Evolutionary conservation across 2,888 invertebrate genomes (phyloP), one percentile per base, ranked within the genome.

Genomic region (Archips crataeganus): DNA sequence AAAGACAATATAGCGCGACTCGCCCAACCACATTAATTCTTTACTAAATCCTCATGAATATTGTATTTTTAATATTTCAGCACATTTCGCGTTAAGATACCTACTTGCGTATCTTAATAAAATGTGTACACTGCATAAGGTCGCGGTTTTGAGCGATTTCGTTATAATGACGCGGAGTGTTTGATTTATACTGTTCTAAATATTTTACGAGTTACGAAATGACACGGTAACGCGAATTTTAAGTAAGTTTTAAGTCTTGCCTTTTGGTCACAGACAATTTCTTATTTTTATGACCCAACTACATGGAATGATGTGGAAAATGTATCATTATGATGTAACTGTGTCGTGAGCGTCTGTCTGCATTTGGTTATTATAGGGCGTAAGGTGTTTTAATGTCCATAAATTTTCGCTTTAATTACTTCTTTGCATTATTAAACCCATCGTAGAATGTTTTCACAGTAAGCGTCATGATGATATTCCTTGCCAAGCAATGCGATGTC

Each of bases 141-240:
- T 75, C 75, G 75, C 67, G 76, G 75, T 75, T 67, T 72, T 62
- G 6, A 51, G 45, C 62, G 49, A 57, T 75, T 75, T 73, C 61
- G 36, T 74, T 74, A 69, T 74, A 74, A 70, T 65, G 23, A 45
- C 64, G 61, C 45, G 10, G 8, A 32, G 34, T 60, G 45, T 74
- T 65, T 74, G 65, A 74, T 74, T 70, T 73, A 71, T 65, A 76
- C 15, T 62, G 71, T 62, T 51, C 49, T 60, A 69, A 65, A 71
- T 72, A 61, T 57, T 74, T 67, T 9, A 49, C 2, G 10, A 15
- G 61, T 71, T 62, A 76, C 76, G 78, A 75, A 69, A 73, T 36
- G 39, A 42, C 23, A 57, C 15, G 62, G 59, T 68, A 49, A 42
- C 34, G 42, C 54, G 45, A 42, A 57, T 45, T 72, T 66, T 64